Evolutionary conservation across 2,888 invertebrate genomes (phyloP).

Genomic region (Heliothis peltigera): DNA sequence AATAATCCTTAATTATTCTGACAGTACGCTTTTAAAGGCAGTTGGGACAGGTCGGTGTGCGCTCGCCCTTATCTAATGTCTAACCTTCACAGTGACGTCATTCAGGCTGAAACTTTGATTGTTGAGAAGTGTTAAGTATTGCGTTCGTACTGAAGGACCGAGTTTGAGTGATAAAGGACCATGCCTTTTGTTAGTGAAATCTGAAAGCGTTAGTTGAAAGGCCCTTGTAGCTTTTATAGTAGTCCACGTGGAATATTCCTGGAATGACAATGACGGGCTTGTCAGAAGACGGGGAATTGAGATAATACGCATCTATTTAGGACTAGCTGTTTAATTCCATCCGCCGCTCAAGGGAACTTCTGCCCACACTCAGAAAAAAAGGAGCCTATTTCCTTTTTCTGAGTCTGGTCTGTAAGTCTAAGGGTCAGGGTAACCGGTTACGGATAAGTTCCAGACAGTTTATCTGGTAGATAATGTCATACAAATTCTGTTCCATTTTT

Average conservation of each 20-base stretch:
- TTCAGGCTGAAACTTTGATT: constrained; percentile 4
- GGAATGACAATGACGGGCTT: background rate
- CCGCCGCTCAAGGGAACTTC: too few species aligned
- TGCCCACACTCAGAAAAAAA: too few species aligned
- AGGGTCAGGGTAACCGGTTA: too few species aligned
- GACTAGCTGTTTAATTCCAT: too few species aligned
- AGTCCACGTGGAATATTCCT: background rate
- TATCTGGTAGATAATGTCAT: too few species aligned
- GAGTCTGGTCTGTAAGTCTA: too few species aligned
- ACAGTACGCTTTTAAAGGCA: constrained; percentile 47
- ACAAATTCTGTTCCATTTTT: too few species aligned
- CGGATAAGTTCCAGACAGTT: too few species aligned
- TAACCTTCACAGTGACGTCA: constrained; percentile 22
- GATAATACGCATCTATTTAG: background rate
- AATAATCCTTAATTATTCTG: constrained; percentile 55
- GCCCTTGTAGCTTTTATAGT: background rate
- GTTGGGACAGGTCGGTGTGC: constrained; percentile 33
- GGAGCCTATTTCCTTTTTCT: too few species aligned
- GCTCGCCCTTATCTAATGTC: constrained; percentile 38
- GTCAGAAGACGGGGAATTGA: background rate
- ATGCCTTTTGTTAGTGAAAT: background rate
- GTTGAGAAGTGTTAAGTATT: constrained; percentile 4
- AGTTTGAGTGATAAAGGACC: constrained; percentile 10
- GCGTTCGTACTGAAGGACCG: constrained; percentile 4
- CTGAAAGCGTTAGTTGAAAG: background rate